phyloP scores from a whole-genome alignment of 1,140 invertebrate species.

The Lepidurus packardi region DNA sequence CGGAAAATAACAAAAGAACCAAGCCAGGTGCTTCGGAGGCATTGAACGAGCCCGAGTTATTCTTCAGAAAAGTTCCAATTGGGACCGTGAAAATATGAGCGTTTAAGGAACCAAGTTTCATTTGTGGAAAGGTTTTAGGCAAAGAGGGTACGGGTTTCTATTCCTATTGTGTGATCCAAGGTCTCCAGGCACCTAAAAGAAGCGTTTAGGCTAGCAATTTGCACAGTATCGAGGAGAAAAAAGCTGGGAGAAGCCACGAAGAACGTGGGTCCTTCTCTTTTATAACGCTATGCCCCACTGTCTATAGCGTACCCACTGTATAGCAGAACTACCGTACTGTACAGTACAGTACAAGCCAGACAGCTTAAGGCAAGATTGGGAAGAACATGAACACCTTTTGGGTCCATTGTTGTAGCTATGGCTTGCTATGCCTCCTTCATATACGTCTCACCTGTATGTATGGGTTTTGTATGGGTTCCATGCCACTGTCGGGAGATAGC shows the following conservation, averaged over 20 bases:
- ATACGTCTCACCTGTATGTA: not conserved
- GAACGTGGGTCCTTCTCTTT: not conserved
- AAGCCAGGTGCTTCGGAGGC: not conserved
- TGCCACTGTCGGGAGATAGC: not conserved
- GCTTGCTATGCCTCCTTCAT: not conserved
- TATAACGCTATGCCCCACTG: not conserved
- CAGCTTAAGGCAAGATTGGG: not conserved
- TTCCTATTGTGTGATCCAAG: not conserved
- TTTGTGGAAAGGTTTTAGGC: not conserved
- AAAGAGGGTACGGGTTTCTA: not conserved
- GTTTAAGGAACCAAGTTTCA: not conserved
- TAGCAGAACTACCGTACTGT: too few relatives aligned
- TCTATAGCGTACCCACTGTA: not conserved
- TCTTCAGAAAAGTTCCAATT: not conserved
- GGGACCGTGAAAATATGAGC: not conserved
- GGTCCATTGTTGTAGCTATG: constrained; percentile 15
- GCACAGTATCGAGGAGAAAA: not conserved
- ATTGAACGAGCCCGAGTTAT: not conserved
- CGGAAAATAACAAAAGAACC: not conserved
- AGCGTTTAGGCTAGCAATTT: not conserved
- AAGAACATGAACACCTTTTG: constrained; percentile 3
- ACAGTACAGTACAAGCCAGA: not conserved
- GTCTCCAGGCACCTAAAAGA: not conserved
- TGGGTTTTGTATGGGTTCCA: not conserved
- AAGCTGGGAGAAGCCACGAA: not conserved